Percentiles rank a stretch among this genome's conserved stretches.
Conservation (phyloP, 2,113 vertebrate genomes). For the Epinephelus lanceolatus region DNA sequence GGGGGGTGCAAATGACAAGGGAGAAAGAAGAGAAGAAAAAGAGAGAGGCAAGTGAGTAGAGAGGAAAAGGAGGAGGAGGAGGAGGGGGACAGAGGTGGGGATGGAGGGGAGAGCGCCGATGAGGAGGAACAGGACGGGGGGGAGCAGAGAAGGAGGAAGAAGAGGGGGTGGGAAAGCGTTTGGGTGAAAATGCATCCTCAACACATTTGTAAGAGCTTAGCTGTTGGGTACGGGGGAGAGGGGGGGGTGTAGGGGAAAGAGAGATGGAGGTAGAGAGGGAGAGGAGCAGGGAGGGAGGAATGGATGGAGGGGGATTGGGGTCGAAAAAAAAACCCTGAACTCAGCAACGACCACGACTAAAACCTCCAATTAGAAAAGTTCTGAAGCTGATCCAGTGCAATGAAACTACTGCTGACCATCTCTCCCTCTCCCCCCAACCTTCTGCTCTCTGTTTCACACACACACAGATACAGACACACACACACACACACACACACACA, state of each 20-base stretch:
- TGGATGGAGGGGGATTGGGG: conserved; percentile 68
- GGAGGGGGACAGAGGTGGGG: conserved; percentile 36
- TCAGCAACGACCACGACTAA: conserved; percentile 87
- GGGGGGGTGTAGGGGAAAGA: conserved; percentile 14
- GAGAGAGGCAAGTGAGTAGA: conserved; percentile 60
- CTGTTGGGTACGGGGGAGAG: conserved; percentile 62
- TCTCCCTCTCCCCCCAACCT: conserved; percentile 21
- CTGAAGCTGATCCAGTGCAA: conserved; percentile 72
- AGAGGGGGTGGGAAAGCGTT: conserved; percentile 64
- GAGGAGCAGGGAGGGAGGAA: conserved; percentile 31
- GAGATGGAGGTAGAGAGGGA: background rate
- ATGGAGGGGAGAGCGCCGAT: conserved; percentile 27
- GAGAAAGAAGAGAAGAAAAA: conserved; percentile 76
- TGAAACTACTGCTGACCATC: conserved; percentile 74
- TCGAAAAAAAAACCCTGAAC: conserved; percentile 85
- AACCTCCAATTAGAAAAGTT: conserved; percentile 82
- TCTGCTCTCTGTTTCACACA: conserved; percentile 12
- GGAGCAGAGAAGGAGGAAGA: conserved; percentile 27
- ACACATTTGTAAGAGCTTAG: conserved; percentile 89
- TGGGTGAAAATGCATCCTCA: conserved; percentile 89
- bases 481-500: conserved; percentile 5
- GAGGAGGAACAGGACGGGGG: conserved; percentile 41
- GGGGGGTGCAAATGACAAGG: conserved; percentile 78
- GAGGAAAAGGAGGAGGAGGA: conserved; percentile 19
- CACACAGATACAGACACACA: conserved; percentile 21